These are phyloP conservation scores for Lepidocolaptes lacrymiger DNA, from an alignment of 2,797 vertebrate genomes.

Conservation along the genomic window DNA sequence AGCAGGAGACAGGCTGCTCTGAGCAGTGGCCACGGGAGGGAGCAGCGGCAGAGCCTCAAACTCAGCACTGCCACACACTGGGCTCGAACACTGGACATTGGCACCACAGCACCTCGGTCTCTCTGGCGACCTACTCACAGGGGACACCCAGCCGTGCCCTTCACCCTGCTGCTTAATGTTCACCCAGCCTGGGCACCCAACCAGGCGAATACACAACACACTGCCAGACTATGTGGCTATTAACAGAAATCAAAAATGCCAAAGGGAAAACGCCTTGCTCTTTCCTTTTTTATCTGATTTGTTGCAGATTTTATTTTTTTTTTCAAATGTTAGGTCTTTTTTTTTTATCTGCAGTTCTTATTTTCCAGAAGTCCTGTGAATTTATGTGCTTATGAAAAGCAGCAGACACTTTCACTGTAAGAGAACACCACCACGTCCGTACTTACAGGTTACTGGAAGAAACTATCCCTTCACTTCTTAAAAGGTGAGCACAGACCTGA, in stretches of 20 bases:
- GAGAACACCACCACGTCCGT: neutral
- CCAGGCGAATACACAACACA: neutral
- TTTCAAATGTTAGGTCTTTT: neutral
- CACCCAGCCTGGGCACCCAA: neutral
- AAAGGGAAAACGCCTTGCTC: neutral
- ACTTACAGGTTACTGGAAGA: neutral
- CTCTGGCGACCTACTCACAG: neutral
- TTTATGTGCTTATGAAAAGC: neutral
- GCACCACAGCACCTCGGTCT: fast-evolving
- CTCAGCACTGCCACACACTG: fast-evolving
- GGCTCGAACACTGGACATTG: neutral
- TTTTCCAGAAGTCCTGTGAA: neutral
- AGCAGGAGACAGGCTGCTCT: neutral
- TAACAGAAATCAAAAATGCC: neutral
- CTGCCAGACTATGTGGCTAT: neutral
- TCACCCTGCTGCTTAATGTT: neutral
- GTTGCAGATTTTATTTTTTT: neutral
- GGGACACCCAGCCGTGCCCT: fast-evolving
- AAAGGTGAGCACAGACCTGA: neutral
- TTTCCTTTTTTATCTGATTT: neutral
- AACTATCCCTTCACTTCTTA: neutral
- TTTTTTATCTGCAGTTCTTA: neutral
- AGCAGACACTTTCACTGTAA: neutral
- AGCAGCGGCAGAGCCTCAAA: neutral
- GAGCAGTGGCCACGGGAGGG: slow-evolving; percentile 15